Conservation (phyloP, 2,888 invertebrate genomes). For the Nemotelus nigrinus region DNA sequence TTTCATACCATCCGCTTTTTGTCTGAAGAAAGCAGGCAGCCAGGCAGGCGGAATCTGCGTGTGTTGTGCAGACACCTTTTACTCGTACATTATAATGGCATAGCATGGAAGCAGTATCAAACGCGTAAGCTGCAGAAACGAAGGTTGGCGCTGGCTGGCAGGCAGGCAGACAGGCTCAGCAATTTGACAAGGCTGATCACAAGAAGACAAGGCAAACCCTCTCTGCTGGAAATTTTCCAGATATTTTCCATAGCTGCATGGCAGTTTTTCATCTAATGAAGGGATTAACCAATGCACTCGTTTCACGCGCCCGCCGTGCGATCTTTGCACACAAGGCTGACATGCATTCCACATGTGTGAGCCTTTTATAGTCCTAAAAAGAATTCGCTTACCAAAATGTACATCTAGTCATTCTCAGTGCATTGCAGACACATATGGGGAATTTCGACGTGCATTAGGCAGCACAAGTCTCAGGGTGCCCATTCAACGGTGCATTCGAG, state of each 20-base stretch:
- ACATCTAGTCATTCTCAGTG: slow-evolving; percentile 13
- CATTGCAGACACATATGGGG: neutral
- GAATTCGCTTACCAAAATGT: slow-evolving; percentile 31
- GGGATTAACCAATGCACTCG: slow-evolving; percentile 13
- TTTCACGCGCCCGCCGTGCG: neutral
- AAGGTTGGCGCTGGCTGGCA: neutral
- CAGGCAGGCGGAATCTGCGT: too few species aligned
- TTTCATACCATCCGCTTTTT: slow-evolving; percentile 21
- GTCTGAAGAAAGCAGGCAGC: neutral
- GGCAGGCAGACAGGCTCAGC: too few species aligned
- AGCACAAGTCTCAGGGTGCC: neutral
- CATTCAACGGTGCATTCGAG: slow-evolving; percentile 20
- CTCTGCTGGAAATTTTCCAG: slow-evolving; percentile 34
- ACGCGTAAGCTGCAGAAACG: too few species aligned
- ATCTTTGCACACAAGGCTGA: neutral
- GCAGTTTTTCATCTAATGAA: slow-evolving; percentile 25
- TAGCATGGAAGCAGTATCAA: neutral
- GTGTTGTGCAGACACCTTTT: neutral
- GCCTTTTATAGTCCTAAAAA: slow-evolving; percentile 15
- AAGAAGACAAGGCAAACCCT: neutral
- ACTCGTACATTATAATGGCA: neutral
- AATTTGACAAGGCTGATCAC: too few species aligned
- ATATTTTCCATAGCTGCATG: slow-evolving; percentile 29
- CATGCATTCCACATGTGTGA: neutral
- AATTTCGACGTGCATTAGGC: slow-evolving; percentile 17